phyloP scores from a whole-genome alignment of 1,140 invertebrate genomes.

The Ctenoplectra terminalis region DNA sequence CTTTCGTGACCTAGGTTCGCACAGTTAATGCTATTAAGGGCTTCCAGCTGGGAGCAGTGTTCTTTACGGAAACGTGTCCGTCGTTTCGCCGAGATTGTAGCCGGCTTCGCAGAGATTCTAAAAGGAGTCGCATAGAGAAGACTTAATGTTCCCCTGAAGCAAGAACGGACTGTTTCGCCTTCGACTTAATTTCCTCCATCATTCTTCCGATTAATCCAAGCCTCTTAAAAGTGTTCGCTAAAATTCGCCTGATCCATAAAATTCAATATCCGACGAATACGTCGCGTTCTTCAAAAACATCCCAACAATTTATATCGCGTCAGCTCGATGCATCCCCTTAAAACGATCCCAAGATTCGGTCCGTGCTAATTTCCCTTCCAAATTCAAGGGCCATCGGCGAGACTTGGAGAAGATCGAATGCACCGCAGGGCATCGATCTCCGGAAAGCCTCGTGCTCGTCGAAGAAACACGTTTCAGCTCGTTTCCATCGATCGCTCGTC shows the following conservation, averaged over 20 bases:
- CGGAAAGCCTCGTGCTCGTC: not conserved
- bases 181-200: not conserved
- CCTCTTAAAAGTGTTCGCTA: no score
- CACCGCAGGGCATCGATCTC: not conserved
- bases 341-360: constrained; percentile 7
- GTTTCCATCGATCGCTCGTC: not conserved
- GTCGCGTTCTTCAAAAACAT: no score
- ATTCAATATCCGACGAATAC: no score
- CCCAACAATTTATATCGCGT: constrained; percentile 20
- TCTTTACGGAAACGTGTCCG: no score
- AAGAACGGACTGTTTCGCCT: not conserved
- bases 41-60: not conserved
- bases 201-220: not conserved
- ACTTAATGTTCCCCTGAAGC: not conserved
- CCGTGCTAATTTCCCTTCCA: constrained; percentile 45
- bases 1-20: not conserved
- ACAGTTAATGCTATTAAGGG: constrained; percentile 5
- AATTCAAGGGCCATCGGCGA: constrained; percentile 7
- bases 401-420: constrained; percentile 11
- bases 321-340: not conserved
- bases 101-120: not conserved
- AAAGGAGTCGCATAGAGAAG: not conserved
- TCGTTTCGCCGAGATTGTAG: not conserved
- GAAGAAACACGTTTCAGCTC: not conserved
- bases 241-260: no score